Evolutionary conservation across 2,797 vertebrate species (phyloP).

Genomic region (Lacerta bilineata): DNA sequence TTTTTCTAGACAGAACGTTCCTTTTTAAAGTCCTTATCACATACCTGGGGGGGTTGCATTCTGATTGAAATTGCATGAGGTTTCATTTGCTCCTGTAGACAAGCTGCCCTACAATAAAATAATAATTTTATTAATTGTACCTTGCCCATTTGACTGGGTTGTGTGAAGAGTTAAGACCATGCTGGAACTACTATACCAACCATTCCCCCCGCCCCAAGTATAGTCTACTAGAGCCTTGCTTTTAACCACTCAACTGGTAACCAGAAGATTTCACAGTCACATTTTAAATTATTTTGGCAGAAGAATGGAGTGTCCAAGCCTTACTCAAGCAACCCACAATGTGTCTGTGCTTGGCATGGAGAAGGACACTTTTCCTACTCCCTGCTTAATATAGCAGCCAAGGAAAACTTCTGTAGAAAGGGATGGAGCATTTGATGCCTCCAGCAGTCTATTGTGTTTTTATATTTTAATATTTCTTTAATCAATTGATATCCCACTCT

Average conservation of each 20-base stretch:
- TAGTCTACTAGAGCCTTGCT: background rate
- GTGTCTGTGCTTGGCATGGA: background rate
- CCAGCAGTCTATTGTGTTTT: too few relatives aligned
- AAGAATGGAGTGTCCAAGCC: background rate
- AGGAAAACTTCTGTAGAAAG: too few relatives aligned
- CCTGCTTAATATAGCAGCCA: background rate
- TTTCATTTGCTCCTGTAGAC: conserved; percentile 28
- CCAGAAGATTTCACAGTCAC: background rate
- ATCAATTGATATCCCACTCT: too few relatives aligned
- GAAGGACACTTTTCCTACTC: background rate
- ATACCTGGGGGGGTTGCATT: conserved; percentile 19
- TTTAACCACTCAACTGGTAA: background rate
- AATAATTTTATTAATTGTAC: too few relatives aligned
- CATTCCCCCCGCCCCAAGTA: background rate
- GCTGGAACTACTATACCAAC: background rate
- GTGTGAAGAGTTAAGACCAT: background rate
- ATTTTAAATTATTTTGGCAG: too few relatives aligned
- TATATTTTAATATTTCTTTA: too few relatives aligned
- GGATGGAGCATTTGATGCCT: too few relatives aligned
- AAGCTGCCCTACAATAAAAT: conserved; percentile 17
- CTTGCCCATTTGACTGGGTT: background rate
- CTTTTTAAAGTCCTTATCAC: background rate
- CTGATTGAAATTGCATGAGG: background rate
- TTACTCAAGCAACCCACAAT: background rate
- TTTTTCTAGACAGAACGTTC: background rate